phyloP scores from a whole-genome alignment of 2,113 vertebrate genomes.

The Paramisgurnus dabryanus region DNA sequence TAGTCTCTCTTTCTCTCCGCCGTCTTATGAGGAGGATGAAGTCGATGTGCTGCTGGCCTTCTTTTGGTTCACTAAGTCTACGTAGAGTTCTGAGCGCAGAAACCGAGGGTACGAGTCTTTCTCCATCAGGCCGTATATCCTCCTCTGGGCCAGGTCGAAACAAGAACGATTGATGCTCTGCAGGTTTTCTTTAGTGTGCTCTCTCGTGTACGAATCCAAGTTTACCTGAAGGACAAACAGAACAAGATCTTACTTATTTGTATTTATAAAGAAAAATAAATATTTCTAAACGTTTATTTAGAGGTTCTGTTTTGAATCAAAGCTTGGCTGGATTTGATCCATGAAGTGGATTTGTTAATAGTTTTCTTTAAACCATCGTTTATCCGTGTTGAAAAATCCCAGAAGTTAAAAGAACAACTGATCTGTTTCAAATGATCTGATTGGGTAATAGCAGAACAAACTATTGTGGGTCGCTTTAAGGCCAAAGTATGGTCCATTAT shows the following conservation, averaged over 20 bases:
- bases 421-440: no score
- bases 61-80: constrained; percentile 95
- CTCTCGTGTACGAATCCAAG: constrained; percentile 92
- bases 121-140: constrained; percentile 98
- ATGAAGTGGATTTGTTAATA: no score
- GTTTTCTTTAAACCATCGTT: no score
- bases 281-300: no score
- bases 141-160: constrained; percentile 93
- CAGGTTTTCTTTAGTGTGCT: constrained; percentile 96
- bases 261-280: no score
- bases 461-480: no score
- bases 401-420: no score
- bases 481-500: no score
- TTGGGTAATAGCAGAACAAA: no score
- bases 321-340: no score
- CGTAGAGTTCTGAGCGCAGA: constrained; percentile 94
- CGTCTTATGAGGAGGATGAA: constrained; percentile 77
- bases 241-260: not conserved
- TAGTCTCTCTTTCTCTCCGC: constrained; percentile 10
- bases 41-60: constrained; percentile 84
- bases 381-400: no score
- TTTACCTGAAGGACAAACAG: constrained; percentile 81
- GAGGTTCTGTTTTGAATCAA: no score
- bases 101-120: constrained; percentile 98
- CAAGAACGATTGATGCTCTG: constrained; percentile 88